These are phyloP conservation scores for Prietella phreatophila DNA, from an alignment of 2,113 vertebrate genomes.

Conservation along the genomic window DNA sequence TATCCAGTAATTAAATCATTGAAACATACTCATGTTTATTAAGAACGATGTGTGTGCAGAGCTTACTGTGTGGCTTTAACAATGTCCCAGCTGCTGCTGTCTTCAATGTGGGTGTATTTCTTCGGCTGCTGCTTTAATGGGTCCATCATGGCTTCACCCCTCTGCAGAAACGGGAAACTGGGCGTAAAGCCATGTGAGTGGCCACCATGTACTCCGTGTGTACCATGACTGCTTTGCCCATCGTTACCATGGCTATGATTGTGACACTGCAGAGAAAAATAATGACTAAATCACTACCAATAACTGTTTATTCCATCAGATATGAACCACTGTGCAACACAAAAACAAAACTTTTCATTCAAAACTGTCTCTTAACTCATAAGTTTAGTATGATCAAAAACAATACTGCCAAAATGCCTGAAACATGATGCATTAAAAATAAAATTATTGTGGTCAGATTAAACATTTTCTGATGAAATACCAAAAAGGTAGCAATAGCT, in stretches of 20 bases:
- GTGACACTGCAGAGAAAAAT: slow-evolving; percentile 46
- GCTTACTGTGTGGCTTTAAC: slow-evolving; percentile 94
- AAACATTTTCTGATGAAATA: neutral
- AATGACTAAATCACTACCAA: neutral
- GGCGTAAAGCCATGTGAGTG: slow-evolving; percentile 61
- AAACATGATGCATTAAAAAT: neutral
- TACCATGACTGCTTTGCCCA: slow-evolving; percentile 19
- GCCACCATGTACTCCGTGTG: slow-evolving; percentile 57
- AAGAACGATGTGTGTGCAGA: neutral
- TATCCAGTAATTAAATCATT: neutral
- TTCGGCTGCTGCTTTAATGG: slow-evolving; percentile 71
- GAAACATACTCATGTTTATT: neutral
- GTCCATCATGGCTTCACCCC: slow-evolving; percentile 59
- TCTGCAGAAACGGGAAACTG: slow-evolving; percentile 58
- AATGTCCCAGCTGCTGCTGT: slow-evolving; percentile 88
- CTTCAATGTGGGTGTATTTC: slow-evolving; percentile 73
- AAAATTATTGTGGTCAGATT: neutral
- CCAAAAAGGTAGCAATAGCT: neutral
- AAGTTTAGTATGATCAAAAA: neutral
- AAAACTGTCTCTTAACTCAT: neutral
- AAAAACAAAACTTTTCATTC: neutral
- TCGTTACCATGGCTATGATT: slow-evolving; percentile 63
- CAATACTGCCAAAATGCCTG: neutral
- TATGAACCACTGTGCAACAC: neutral
- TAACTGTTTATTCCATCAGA: neutral